A percentile compares a stretch with the other conserved stretches of the same genome.
phyloP scores from a whole-genome alignment of 2,888 invertebrate species.

The Ephialtes manifestator region DNA sequence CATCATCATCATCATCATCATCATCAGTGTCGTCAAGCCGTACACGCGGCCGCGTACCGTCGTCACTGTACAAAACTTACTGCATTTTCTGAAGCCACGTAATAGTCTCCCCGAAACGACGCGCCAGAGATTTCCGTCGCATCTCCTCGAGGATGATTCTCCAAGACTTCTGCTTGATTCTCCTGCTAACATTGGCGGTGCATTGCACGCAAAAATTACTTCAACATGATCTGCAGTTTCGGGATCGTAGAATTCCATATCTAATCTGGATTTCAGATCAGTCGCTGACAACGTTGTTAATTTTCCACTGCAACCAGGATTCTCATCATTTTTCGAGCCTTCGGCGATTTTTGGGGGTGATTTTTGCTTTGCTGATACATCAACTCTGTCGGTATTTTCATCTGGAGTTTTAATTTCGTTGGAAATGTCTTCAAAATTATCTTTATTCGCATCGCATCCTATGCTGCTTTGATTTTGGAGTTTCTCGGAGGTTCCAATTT shows the following conservation, averaged over 20 bases:
- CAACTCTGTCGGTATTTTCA: not conserved
- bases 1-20: not conserved
- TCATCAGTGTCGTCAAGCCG: slow-evolving; percentile 7
- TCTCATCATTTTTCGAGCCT: not conserved
- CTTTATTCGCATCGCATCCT: not conserved
- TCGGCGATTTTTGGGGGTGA: not conserved
- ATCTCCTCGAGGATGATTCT: not conserved
- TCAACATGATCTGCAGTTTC: not conserved
- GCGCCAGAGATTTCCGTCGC: slow-evolving; percentile 17
- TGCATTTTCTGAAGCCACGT: slow-evolving; percentile 38
- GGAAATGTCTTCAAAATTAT: not conserved
- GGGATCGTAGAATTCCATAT: not conserved
- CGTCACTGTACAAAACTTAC: slow-evolving; percentile 49
- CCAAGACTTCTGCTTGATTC: not conserved
- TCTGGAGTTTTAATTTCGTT: not conserved
- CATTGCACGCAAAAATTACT: slow-evolving; percentile 5
- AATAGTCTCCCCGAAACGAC: not conserved
- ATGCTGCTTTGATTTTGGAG: not conserved
- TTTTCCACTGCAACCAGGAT: not conserved
- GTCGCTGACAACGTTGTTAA: not conserved
- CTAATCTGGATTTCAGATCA: not conserved
- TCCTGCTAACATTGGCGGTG: not conserved
- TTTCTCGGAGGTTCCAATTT: not conserved
- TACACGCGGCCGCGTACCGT: slow-evolving; percentile 26
- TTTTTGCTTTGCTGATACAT: not conserved